Conservation (phyloP, 2,113 vertebrate species). For the Prunella himalayana region DNA sequence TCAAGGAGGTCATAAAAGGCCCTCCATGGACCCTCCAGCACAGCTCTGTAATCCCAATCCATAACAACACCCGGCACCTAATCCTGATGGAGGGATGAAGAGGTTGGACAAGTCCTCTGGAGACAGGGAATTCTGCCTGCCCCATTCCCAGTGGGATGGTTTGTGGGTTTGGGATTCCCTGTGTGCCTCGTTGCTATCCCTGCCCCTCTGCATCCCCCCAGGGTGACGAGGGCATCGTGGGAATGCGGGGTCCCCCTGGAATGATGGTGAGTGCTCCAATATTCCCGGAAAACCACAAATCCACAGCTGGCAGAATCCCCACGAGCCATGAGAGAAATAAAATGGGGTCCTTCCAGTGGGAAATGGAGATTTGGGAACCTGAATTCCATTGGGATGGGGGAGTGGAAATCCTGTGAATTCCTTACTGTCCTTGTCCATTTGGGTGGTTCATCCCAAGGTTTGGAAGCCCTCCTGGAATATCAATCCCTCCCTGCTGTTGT, state of each 20-base stretch:
- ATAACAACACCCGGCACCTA: accelerated
- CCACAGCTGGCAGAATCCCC: background rate
- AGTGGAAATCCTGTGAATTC: background rate
- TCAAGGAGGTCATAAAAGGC: too few relatives aligned
- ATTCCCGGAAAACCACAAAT: accelerated
- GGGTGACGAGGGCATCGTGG: slow-evolving; percentile 79
- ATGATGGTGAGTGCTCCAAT: slow-evolving; percentile 66
- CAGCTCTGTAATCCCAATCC: background rate
- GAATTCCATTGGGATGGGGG: background rate
- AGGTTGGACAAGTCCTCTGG: background rate
- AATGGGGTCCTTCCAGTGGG: background rate
- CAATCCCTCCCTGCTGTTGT: background rate
- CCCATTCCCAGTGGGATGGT: background rate
- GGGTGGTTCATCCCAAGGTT: background rate
- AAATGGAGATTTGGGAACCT: background rate
- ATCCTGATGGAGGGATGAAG: background rate
- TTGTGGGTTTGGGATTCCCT: background rate
- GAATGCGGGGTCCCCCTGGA: slow-evolving; percentile 71
- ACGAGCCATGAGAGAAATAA: accelerated
- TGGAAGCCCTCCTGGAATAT: background rate
- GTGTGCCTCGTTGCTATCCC: accelerated
- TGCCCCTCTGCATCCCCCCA: slow-evolving; percentile 22
- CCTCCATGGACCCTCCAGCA: background rate
- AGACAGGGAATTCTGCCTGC: background rate
- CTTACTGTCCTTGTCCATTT: background rate